Percentiles rank a stretch among this genome's conserved stretches.
Conservation (phyloP, 2,113 vertebrate genomes). For the Chamaea fasciata region DNA sequence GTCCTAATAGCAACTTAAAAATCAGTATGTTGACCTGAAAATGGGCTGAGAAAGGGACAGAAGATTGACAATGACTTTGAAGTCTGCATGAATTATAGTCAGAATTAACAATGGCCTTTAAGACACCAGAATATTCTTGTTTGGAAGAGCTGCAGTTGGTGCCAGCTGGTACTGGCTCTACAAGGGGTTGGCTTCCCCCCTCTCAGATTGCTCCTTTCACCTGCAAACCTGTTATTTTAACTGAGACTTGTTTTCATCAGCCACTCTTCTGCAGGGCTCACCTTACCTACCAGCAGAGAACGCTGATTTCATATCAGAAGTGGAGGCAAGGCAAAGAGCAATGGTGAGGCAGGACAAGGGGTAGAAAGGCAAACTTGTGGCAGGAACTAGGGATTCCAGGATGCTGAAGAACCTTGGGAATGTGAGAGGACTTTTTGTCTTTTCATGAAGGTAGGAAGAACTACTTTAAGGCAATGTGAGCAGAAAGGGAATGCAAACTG, state of each 20-base stretch:
- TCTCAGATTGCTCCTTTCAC: neutral
- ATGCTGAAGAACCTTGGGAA: neutral
- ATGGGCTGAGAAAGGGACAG: neutral
- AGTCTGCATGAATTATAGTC: neutral
- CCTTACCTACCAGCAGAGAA: neutral
- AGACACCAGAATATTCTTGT: neutral
- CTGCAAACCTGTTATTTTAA: neutral
- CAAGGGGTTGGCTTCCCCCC: neutral
- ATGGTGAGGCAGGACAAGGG: neutral
- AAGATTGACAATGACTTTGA: neutral
- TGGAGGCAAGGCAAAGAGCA: neutral
- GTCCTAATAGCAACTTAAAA: neutral
- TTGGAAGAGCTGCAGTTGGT: neutral
- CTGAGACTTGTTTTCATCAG: neutral
- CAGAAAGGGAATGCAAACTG: neutral
- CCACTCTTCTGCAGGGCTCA: neutral
- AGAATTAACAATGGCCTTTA: neutral
- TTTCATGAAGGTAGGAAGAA: neutral
- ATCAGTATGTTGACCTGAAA: neutral
- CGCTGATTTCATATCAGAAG: neutral
- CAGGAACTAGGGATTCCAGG: neutral
- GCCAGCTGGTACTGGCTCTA: neutral
- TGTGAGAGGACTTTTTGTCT: neutral
- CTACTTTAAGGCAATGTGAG: neutral
- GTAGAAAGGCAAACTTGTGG: neutral